Evolutionary conservation across 2,888 invertebrate species (phyloP), one percentile per base, ranked within the genome.

Genomic region (Tryphoninae sp.): DNA sequence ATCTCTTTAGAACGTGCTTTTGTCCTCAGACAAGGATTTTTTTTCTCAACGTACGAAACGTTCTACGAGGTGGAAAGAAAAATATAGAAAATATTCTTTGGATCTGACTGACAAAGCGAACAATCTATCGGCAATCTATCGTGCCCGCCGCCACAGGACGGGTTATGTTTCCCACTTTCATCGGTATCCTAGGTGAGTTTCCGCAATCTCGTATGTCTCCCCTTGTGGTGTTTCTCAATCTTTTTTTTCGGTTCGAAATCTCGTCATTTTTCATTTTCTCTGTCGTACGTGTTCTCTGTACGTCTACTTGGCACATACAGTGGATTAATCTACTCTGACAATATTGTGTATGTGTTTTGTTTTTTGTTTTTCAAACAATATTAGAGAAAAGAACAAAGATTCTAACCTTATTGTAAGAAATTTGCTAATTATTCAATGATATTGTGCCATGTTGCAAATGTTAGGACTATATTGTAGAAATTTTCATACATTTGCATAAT

Each of bases 111-210:
- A 42, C 40, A 42, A 62, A 71, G 62, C 64, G 53, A 67, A 72
- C 67, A 73, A 13, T 72, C 78, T 19, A 49, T 65, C 62, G 67
- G 72, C 26, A 26, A 26, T 26, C 26, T 26, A 26, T 4, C 26
- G 82, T 80, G 76, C 86, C 85, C 85, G 85, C 88, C 89, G 88
- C 88, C 88, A 90, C 89, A 89, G 85, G 89, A 92, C 93, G 93
- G 94, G 94, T 94, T 94, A 94, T 94, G 94, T 94, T 94, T 94
- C 94, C 94, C 92, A 95, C 95, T 94, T 95, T 94, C 94, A 95
- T 95, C 93, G 94, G 94, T 92, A 95, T 95, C 93, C 93, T 95
- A 95, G 94, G 95, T 95, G 93, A 94, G 94, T 93, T 88, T 86
- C 33, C 19, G 13, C 9, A 26, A 53, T 65, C 67, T 68, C n/a